Base-by-base conservation (phyloP, 30 jellyfish, hydroid and myxozoan species). In the Mastigias papua region DNA sequence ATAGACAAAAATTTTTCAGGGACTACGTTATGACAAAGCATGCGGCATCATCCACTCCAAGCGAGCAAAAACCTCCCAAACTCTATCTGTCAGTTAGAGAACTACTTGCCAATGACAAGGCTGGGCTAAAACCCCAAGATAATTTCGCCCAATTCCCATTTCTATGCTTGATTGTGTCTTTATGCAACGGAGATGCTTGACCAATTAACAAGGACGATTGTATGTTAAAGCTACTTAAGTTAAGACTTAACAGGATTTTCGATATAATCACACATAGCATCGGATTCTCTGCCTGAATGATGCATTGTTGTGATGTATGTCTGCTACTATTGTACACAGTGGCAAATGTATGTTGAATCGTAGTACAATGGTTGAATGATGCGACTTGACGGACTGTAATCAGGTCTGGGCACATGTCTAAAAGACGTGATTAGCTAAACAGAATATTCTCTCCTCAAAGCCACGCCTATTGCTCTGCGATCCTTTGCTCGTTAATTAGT, bases 231-330 rank as follows among this genome's bases (percentile, higher is more conserved):
- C 67, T 25, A 37, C 34, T 72, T 72, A n/a, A 33, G 83, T 68
- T 72, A 15, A 20, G 68, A 34, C 83, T 34, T 72, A 72, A 49
- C 30, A 48, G 83, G 83, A 72, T 72, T 72, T 34, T 72, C 63
- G 21, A 1, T 35, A 2, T 49, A 72, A 72, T 72, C 83, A 72
- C 83, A 16, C 61, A 34, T 2, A 42, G 74, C 74, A 63, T 63
- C 42, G 74, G 23, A 27, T 63, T 54, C 19, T n/a, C 17, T n/a
- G 15, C 2, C 46, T 63, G 46, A 63, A 63, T 63, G 74, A 19
- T 63, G 74, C 74, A 10, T n/a, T 63, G 74, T 63, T 20, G 46
- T 63, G 20, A 17, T 63, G 42, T 63, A 54, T 3, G 25, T 19
- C 67, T 54, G 27, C 9, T 19, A 54, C 2, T 6, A 54, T 42